These are phyloP conservation scores for Taenioides sp. DNA, from an alignment of 2,797 vertebrate species.

Conservation along the genomic window DNA sequence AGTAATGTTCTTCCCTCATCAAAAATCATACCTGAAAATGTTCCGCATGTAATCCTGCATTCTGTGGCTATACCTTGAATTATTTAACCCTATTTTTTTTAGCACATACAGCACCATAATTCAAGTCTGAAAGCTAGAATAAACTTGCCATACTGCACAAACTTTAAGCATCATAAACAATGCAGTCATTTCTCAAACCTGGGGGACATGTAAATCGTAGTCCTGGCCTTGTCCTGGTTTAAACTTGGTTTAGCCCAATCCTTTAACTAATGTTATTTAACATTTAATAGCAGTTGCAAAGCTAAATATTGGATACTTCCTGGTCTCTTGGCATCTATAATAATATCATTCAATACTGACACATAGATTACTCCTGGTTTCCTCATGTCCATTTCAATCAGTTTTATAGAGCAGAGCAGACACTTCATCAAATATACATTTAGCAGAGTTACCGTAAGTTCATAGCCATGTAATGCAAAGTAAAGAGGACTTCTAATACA, in stretches of 20 bases:
- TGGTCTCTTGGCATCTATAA: neutral
- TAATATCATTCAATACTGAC: neutral
- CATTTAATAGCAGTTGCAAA: neutral
- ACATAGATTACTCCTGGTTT: neutral
- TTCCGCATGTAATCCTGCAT: too few relatives aligned
- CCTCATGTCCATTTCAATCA: constrained; percentile 10
- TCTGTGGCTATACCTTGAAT: too few relatives aligned
- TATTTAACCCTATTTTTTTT: too few relatives aligned
- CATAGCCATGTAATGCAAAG: neutral
- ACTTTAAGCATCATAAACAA: neutral
- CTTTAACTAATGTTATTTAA: neutral
- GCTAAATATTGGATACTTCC: neutral
- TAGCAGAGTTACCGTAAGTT: constrained; percentile 7
- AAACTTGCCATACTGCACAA: neutral
- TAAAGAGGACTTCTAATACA: constrained; percentile 8
- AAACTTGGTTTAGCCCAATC: neutral
- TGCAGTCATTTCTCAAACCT: neutral
- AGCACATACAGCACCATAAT: too few relatives aligned
- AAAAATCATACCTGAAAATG: too few relatives aligned
- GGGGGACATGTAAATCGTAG: neutral
- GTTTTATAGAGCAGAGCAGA: constrained; percentile 5
- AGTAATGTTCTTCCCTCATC: too few relatives aligned
- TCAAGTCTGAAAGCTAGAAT: neutral
- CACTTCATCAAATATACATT: constrained; percentile 21
- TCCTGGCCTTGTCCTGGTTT: neutral